Base-by-base conservation (phyloP, 2,797 vertebrate genomes). In the Rhinella marina region DNA sequence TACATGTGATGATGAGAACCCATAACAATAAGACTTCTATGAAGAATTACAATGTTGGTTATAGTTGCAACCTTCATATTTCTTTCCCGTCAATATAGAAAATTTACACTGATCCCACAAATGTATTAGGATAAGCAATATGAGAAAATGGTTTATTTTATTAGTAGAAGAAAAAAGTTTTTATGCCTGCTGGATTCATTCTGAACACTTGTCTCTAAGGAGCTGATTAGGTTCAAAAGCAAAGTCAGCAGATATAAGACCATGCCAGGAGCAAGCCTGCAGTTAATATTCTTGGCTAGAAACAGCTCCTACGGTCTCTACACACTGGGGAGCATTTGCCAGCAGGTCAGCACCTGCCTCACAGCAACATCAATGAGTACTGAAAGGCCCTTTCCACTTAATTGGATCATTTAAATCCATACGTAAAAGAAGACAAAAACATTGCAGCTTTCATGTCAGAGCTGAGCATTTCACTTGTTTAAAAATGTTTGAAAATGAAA, bases 401-500 rank as follows among this genome's bases (percentile, higher is more conserved):
- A 89, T 89, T 89, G 85, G 85, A 87, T 89, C 73, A 89, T 89
- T 83, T 89, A 86, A 87, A 89, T 83, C 85, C 66, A 84, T 84
- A 79, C 54, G 70, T 70, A 48, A 54, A 77, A 62, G 9, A 73
- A 72, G 14, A 32, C 27, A 66, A 82, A 64, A 27, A 29, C 48
- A 75, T 27, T 68, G 29, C 9, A 7, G n/a, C 85, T 89, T 86
- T 86, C 56, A 83, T 89, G 54, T 86, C 64, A 13, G 41, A 25
- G 29, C 19, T 70, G n/a, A 72, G 32, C 64, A 80, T 72, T 86
- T 86, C 64, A 80, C n/a, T 84, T 84, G 10, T 87, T 89, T 83
- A 79, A 78, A 82, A 62, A 27, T 73, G 13, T 41, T 64, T 84
- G 77, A 80, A 86, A 72, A 83, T 73, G n/a, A 41, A 83, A 72